A percentile compares a stretch with the other conserved stretches of the same genome.
Conservation (phyloP, 2,797 vertebrate species). For the Gymnothorax reevesii region DNA sequence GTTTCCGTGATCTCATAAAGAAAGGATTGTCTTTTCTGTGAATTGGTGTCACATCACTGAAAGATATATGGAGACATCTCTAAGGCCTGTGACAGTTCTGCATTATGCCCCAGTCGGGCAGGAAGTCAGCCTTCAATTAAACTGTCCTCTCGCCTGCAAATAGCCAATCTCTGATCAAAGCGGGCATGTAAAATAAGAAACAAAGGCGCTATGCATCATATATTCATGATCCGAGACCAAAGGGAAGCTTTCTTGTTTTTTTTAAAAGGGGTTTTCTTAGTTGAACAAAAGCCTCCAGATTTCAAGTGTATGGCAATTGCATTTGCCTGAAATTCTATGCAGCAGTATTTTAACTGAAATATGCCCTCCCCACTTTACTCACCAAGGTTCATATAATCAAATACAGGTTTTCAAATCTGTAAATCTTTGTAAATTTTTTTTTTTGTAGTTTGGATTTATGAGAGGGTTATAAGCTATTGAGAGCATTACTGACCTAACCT, state of each 20-base stretch:
- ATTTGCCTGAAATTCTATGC: neutral
- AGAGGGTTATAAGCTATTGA: neutral
- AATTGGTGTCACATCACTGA: neutral
- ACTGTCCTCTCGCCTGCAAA: neutral
- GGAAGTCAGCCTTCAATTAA: neutral
- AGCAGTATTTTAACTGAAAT: neutral
- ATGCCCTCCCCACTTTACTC: neutral
- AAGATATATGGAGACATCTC: neutral
- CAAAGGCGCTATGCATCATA: neutral
- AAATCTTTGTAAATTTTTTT: neutral
- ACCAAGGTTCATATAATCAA: neutral
- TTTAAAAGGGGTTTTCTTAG: neutral
- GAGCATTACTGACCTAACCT: neutral
- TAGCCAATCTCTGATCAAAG: neutral
- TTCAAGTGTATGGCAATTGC: neutral
- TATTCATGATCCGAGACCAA: neutral
- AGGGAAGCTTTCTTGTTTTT: neutral
- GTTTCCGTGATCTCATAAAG: neutral
- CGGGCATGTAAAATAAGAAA: neutral
- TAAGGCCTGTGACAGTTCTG: neutral
- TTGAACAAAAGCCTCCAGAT: neutral
- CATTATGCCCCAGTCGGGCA: neutral
- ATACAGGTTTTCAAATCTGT: neutral
- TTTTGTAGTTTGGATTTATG: neutral
- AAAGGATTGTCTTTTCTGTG: neutral